Conservation (phyloP, 2,888 invertebrate species). For the Nomada fabriciana region DNA sequence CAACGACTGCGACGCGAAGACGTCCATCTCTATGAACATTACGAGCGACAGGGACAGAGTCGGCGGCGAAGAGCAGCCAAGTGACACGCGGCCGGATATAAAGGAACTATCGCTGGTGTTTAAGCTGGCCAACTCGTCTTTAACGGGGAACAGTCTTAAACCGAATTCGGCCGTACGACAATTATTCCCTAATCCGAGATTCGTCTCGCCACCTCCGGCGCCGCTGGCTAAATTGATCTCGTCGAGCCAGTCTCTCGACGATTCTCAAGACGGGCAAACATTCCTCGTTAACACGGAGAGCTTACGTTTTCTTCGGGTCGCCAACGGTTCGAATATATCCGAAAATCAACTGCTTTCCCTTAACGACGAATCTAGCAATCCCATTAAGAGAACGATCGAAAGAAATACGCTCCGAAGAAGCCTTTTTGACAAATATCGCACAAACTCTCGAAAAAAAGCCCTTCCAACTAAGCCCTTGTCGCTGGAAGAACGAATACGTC, state of each 20-base stretch:
- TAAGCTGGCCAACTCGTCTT: conserved; percentile 86
- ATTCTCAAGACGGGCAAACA: conserved; percentile 83
- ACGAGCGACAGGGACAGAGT: conserved; percentile 53
- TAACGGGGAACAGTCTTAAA: conserved; percentile 86
- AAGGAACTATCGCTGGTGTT: conserved; percentile 86
- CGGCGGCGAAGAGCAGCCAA: conserved; percentile 67
- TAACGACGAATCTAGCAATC: conserved; percentile 81
- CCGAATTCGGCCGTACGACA: conserved; percentile 94
- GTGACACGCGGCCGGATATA: conserved; percentile 74
- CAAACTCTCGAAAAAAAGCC: conserved; percentile 86
- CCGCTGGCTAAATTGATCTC: conserved; percentile 29
- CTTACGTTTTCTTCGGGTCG: conserved; percentile 89
- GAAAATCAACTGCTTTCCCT: conserved; percentile 81
- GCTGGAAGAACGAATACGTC: conserved; percentile 93
- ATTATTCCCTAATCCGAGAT: conserved; percentile 90
- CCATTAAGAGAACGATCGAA: conserved; percentile 91
- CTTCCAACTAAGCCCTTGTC: conserved; percentile 89
- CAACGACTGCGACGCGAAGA: neutral
- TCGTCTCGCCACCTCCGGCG: conserved; percentile 88
- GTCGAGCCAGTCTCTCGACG: conserved; percentile 71
- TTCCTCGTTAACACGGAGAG: conserved; percentile 91
- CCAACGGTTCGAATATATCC: conserved; percentile 86
- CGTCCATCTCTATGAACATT: conserved; percentile 15
- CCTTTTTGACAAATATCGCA: conserved; percentile 88
- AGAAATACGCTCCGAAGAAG: conserved; percentile 93